A percentile compares a stretch with the other conserved stretches of the same genome.
Conservation (phyloP, 2,888 invertebrate species). For the Philopedon plagiatum region DNA sequence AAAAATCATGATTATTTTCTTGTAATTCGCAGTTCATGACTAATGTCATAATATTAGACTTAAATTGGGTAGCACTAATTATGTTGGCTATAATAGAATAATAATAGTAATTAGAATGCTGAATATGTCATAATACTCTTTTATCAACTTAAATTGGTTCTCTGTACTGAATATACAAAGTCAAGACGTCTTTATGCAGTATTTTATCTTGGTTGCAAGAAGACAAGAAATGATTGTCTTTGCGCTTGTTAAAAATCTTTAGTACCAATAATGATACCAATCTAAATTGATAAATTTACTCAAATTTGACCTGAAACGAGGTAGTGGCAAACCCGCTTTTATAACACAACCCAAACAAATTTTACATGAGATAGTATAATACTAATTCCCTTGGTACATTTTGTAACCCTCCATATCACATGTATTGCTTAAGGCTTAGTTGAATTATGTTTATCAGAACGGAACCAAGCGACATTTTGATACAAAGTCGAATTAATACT, state of each 20-base stretch:
- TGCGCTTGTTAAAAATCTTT: too few relatives aligned
- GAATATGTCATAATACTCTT: not conserved
- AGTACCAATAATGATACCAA: not conserved
- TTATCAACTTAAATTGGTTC: not conserved
- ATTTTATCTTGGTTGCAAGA: too few relatives aligned
- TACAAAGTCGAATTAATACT: too few relatives aligned
- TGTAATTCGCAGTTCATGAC: too few relatives aligned
- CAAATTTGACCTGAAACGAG: not conserved
- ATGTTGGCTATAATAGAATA: too few relatives aligned
- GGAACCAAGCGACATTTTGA: too few relatives aligned
- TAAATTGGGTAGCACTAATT: not conserved
- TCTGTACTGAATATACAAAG: not conserved
- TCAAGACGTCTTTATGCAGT: not conserved
- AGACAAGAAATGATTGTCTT: too few relatives aligned
- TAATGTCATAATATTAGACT: too few relatives aligned
- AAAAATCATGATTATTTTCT: too few relatives aligned
- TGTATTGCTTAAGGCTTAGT: not conserved
- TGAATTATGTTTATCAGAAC: not conserved
- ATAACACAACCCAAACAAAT: not conserved
- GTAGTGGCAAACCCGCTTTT: not conserved
- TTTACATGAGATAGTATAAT: not conserved
- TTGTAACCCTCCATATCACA: not conserved
- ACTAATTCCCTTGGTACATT: not conserved
- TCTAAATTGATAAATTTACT: not conserved
- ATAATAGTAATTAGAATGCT: not conserved